Conservation (phyloP, 2,888 invertebrate species). For the Mythimna ferrago region DNA sequence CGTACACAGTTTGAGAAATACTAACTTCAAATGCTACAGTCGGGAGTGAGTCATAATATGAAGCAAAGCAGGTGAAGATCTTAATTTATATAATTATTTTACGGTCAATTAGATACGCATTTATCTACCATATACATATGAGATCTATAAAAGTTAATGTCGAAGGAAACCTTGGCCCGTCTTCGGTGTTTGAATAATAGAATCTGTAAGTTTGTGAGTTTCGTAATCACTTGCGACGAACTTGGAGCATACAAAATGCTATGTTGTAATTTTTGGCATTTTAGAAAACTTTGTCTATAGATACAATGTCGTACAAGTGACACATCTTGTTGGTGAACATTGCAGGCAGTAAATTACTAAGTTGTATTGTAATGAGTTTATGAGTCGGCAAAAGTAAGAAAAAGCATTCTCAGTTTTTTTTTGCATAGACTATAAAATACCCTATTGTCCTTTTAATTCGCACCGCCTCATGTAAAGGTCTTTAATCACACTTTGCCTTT, state of each 20-base stretch:
- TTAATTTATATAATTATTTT: conserved; percentile 2
- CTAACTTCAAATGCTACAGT: no score
- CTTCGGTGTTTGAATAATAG: conserved; percentile 70
- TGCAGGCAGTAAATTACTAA: conserved; percentile 5
- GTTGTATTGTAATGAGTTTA: conserved; percentile 3
- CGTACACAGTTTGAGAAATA: no score
- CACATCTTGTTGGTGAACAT: conserved; percentile 18
- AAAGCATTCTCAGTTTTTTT: background rate
- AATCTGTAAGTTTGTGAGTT: conserved; percentile 70
- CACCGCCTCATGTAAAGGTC: background rate
- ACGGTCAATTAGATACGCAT: conserved; percentile 16
- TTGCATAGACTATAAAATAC: background rate
- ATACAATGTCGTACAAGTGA: conserved; percentile 22
- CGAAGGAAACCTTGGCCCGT: conserved; percentile 72
- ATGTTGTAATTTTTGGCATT: conserved; percentile 58
- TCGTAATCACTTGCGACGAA: conserved; percentile 67
- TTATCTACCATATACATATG: conserved; percentile 36
- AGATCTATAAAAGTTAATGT: conserved; percentile 67
- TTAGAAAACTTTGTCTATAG: conserved; percentile 31
- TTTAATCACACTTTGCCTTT: background rate
- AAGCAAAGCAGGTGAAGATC: conserved; percentile 9
- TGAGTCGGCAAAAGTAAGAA: background rate
- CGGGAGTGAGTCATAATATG: background rate
- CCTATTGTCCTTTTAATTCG: background rate
- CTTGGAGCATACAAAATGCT: conserved; percentile 55